phyloP scores from a whole-genome alignment of 2,797 vertebrate species.

The Enteromius treurensis region DNA sequence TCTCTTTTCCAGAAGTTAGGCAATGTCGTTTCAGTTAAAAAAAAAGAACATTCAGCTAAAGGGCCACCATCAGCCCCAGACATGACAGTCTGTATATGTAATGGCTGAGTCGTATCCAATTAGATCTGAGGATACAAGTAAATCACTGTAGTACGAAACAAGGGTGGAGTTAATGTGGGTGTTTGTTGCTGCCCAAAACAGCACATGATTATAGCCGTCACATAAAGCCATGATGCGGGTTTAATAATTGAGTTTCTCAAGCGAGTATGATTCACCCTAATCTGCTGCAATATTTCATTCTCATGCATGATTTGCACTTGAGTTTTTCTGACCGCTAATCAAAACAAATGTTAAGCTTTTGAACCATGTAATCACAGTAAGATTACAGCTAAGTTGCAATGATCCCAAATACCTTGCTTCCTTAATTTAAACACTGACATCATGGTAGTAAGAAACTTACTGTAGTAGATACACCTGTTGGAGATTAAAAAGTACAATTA shows the following conservation, averaged over 20 bases:
- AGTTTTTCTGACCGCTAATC: not conserved
- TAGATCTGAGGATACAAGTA: not conserved
- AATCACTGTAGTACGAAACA: not conserved
- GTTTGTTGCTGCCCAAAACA: too few species aligned
- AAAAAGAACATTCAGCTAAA: not conserved
- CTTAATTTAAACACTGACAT: not conserved
- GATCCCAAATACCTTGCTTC: not conserved
- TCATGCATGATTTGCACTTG: not conserved
- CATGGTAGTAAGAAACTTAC: not conserved
- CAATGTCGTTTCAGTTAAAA: not conserved
- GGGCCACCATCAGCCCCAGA: not conserved
- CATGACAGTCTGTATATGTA: not conserved
- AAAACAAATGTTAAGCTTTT: not conserved
- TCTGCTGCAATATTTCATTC: not conserved
- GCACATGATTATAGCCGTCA: too few species aligned
- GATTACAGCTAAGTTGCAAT: not conserved
- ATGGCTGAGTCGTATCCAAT: not conserved
- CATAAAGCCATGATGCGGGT: not conserved
- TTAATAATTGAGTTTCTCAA: not conserved
- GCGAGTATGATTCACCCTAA: not conserved
- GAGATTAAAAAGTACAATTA: not conserved
- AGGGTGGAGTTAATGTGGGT: constrained; percentile 14
- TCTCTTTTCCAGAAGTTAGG: not conserved
- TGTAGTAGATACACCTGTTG: constrained; percentile 9
- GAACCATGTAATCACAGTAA: constrained; percentile 7